Percentiles rank a stretch among this genome's conserved stretches.
These are phyloP conservation scores for Phoenicopterus ruber DNA, from an alignment of 2,113 vertebrate species.

Conservation along the genomic window DNA sequence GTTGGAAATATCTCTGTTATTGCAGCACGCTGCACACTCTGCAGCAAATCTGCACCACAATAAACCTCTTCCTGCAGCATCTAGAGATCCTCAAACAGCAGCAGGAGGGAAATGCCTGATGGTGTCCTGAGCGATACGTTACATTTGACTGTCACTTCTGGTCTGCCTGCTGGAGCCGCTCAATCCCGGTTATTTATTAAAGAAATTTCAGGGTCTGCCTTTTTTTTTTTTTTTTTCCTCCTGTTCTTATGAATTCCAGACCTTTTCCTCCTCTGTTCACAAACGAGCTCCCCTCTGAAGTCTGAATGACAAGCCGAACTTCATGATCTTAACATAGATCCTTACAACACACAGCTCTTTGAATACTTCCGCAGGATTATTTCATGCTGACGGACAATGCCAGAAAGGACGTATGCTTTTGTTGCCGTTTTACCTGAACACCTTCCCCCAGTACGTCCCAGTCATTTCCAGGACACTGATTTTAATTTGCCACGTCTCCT, in stretches of 20 bases:
- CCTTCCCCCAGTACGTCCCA: neutral
- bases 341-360: neutral
- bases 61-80: slow-evolving; percentile 45
- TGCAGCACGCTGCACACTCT: slow-evolving; percentile 49
- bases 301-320: slow-evolving; percentile 39
- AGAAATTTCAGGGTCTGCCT: neutral
- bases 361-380: neutral
- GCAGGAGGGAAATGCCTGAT: slow-evolving; percentile 1
- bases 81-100: slow-evolving; percentile 18
- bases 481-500: neutral
- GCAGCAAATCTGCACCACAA: slow-evolving; percentile 56
- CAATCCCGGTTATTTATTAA: neutral
- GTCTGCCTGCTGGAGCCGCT: slow-evolving; percentile 15
- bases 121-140: slow-evolving; percentile 3
- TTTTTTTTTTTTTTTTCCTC: neutral
- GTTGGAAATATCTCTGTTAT: slow-evolving; percentile 42
- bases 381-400: neutral
- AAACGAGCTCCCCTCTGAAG: neutral
- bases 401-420: neutral
- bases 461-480: neutral
- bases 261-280: slow-evolving; percentile 16
- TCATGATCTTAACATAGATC: neutral
- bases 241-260: slow-evolving; percentile 16
- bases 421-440: neutral
- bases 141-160: slow-evolving; percentile 18